Percentiles rank a stretch among this genome's conserved stretches.
Evolutionary conservation across 2,797 vertebrate species (phyloP).

Genomic region (Ceryle rudis): DNA sequence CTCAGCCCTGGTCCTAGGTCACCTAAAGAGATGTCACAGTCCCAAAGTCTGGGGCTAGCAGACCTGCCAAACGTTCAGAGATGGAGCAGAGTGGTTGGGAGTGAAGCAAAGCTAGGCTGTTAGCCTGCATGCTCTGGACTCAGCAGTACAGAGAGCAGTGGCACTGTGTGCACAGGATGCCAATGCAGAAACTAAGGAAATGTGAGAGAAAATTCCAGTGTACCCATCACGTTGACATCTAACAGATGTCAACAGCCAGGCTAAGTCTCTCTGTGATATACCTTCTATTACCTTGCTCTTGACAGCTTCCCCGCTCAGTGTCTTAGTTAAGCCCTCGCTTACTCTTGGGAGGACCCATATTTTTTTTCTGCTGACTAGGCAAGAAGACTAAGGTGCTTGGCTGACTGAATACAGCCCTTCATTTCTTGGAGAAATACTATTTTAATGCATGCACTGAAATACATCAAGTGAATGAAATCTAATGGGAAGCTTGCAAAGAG

Average conservation of each 20-base stretch:
- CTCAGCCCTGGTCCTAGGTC: not conserved
- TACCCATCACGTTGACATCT: not conserved
- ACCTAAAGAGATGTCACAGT: not conserved
- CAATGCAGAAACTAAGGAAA: not conserved
- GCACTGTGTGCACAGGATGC: not conserved
- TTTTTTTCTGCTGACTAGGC: not conserved
- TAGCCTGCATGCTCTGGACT: not conserved
- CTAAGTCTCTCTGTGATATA: not conserved
- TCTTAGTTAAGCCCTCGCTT: not conserved
- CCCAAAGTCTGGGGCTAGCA: not conserved
- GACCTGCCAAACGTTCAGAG: not conserved
- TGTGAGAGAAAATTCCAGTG: not conserved
- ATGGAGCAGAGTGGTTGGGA: accelerated
- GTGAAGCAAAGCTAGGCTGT: not conserved
- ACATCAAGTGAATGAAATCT: constrained; percentile 3
- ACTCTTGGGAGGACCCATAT: not conserved
- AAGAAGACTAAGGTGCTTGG: not conserved
- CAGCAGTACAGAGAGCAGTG: not conserved
- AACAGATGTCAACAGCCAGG: not conserved
- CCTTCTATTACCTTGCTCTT: not conserved
- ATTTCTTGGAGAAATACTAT: not conserved
- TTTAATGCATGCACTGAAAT: not conserved
- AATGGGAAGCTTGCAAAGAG: constrained; percentile 1
- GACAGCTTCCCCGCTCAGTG: not conserved
- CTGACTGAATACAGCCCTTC: not conserved